Percentiles rank a stretch among this genome's conserved stretches.
Conservation (phyloP, 2,888 invertebrate genomes). For the Acanthosepion pharaonis region DNA sequence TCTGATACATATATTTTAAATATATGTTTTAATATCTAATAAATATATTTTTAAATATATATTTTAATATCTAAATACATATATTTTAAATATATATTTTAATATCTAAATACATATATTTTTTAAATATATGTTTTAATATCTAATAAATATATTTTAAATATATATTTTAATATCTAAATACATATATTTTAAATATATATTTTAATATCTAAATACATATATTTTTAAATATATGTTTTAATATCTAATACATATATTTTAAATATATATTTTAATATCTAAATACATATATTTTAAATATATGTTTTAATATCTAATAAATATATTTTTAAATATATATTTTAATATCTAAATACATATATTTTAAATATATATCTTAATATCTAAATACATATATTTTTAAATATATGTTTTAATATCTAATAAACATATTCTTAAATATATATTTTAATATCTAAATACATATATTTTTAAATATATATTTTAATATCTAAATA, state of each 20-base stretch:
- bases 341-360: too few relatives aligned
- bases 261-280: too few relatives aligned
- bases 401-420: too few relatives aligned
- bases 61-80: neutral
- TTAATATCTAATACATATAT: too few relatives aligned
- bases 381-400: too few relatives aligned
- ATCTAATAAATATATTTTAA: neutral
- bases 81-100: neutral
- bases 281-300: too few relatives aligned
- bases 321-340: too few relatives aligned
- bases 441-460: constrained; percentile 25
- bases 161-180: neutral
- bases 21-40: neutral
- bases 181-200: neutral
- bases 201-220: neutral
- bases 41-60: neutral
- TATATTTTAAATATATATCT: too few relatives aligned
- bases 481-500: neutral
- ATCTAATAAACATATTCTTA: too few relatives aligned
- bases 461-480: neutral
- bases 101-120: constrained; percentile 33
- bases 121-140: constrained; percentile 39
- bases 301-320: too few relatives aligned
- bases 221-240: too few relatives aligned
- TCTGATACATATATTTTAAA: neutral